phyloP scores from a whole-genome alignment of 2,888 invertebrate species.

The Trypoxylon attenuatum region DNA sequence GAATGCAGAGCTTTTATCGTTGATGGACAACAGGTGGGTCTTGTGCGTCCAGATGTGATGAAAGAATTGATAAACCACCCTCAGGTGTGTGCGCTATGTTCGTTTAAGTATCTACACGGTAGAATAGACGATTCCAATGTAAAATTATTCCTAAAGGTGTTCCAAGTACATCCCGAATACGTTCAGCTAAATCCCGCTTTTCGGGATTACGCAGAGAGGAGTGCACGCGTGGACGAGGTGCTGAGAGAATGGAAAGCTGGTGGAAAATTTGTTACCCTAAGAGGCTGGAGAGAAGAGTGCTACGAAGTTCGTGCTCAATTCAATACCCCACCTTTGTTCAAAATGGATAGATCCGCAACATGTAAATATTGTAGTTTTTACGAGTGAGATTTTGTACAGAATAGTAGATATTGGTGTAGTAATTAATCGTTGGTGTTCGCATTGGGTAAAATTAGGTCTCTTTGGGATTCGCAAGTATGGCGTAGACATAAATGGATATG shows the following conservation, averaged over 20 bases:
- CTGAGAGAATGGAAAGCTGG: constrained; percentile 85
- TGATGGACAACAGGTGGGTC: constrained; percentile 91
- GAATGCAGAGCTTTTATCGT: constrained; percentile 92
- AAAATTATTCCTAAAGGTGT: constrained; percentile 82
- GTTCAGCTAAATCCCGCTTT: constrained; percentile 92
- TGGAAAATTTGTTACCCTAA: constrained; percentile 86
- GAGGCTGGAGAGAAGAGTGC: constrained; percentile 96
- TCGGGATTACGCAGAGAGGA: constrained; percentile 88
- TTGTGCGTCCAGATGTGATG: constrained; percentile 89
- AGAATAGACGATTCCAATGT: too few relatives aligned
- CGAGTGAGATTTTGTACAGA: not conserved
- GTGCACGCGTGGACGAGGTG: constrained; percentile 85
- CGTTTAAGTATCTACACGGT: constrained; percentile 6
- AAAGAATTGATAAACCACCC: constrained; percentile 88
- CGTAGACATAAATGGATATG: constrained; percentile 95
- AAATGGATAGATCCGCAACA: constrained; percentile 94
- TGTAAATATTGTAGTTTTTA: constrained; percentile 75
- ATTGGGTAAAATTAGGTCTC: too few relatives aligned
- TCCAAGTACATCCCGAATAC: constrained; percentile 82
- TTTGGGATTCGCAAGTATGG: constrained; percentile 97
- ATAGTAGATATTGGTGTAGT: constrained; percentile 7
- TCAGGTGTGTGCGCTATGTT: constrained; percentile 79
- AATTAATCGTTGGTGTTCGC: too few relatives aligned
- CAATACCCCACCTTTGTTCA: constrained; percentile 78
- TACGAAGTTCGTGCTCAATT: constrained; percentile 91